Evolutionary conservation across 2,113 vertebrate species (phyloP).

Genomic region (Gnathonemus echidnorhynchus): DNA sequence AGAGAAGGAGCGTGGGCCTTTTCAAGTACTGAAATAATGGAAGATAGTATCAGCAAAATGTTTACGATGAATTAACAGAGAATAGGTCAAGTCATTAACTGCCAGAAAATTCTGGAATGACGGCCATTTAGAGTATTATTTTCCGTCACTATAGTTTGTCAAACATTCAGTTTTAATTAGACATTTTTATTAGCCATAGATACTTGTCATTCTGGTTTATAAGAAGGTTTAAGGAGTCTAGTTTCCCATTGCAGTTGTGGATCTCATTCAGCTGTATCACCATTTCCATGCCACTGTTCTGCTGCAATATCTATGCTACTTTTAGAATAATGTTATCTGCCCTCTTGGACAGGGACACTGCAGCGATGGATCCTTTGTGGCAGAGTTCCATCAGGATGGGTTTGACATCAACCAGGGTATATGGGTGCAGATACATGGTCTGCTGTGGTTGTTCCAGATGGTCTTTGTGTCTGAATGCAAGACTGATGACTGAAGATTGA

Average conservation of each 20-base stretch:
- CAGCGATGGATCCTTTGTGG: not conserved
- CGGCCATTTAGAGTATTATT: not conserved
- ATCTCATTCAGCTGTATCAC: not conserved
- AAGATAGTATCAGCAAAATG: not conserved
- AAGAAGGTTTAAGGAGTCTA: not conserved
- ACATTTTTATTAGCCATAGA: not conserved
- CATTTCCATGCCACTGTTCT: not conserved
- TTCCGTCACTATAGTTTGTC: not conserved
- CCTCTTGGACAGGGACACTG: not conserved
- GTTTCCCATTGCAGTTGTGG: not conserved
- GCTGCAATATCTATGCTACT: not conserved
- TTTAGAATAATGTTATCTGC: not conserved
- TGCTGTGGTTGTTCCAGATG: not conserved
- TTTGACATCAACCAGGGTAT: not conserved
- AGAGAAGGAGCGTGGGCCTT: not conserved
- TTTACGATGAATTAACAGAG: not conserved
- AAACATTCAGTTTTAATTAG: not conserved
- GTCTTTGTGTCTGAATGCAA: not conserved
- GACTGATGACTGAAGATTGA: not conserved
- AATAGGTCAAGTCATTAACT: not conserved
- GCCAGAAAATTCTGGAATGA: not conserved
- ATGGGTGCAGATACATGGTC: not conserved
- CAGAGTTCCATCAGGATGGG: not conserved
- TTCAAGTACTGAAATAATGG: not conserved
- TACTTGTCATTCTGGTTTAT: not conserved